Base-by-base conservation (phyloP, 2,888 invertebrate genomes). In the Drosophila rubida region DNA sequence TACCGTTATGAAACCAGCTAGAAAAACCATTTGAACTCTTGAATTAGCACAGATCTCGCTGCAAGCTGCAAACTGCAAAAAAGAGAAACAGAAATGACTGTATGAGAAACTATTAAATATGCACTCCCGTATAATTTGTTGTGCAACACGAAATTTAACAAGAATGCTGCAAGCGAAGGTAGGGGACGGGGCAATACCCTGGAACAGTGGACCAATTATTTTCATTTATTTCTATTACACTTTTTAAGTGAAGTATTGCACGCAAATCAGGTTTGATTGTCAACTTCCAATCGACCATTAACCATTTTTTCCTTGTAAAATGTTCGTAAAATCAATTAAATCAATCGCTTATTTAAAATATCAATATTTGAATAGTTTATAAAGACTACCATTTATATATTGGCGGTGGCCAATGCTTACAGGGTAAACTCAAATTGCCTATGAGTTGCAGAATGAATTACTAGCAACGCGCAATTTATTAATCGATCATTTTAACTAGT, bases 401-500 rank as follows among this genome's bases (percentile, higher is more conserved):
- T n/a, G n/a, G n/a, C n/a, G n/a, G n/a, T n/a, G n/a, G n/a, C n/a
- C n/a, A n/a, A 39, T 41, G 25, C n/a, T 51, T 51, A 51, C 41
- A 41, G 51, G 27, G 51, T 51, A 50, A 25, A n/a, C 39, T 39
- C 3, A 48, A 46, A 49, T 27, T 35, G 27, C 42, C 22, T 27
- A 16, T 49, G 14, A 27, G 19, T 22, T 69, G 69, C 7, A 32
- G 42, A 68, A 46, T 41, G 46, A 39, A 48, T 51, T 42, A 23
- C 45, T 37, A 25, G 48, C 22, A 60, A 59, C 30, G 32, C 27
- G 49, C 53, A 63, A 74, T 58, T 68, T 68, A 72, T 64, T 54
- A 50, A 23, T 63, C 62, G 59, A 23, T 63, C 62, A 62, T 62
- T 58, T 42, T 39, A 61, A 46, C 2, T 50, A 19, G 16, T 35